These are phyloP conservation scores for Dunckerocampus dactyliophorus DNA, from an alignment of 2,113 vertebrate genomes.

Conservation along the genomic window DNA sequence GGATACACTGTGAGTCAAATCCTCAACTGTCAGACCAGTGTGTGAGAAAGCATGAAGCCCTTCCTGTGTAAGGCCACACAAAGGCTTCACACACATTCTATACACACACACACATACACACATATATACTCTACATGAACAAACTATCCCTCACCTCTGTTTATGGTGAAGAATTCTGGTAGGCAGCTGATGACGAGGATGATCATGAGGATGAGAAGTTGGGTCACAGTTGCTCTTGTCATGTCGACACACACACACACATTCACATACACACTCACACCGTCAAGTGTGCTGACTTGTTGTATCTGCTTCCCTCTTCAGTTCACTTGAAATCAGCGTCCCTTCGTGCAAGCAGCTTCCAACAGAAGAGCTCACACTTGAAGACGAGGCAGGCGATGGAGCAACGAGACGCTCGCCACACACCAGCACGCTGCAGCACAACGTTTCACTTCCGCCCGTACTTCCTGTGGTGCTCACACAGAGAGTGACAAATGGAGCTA, in stretches of 20 bases:
- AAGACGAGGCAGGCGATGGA: background rate
- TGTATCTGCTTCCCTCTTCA: constrained; percentile 19
- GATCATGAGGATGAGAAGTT: constrained; percentile 76
- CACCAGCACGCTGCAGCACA: background rate
- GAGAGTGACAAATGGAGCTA: constrained; percentile 31
- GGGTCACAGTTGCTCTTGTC: constrained; percentile 69
- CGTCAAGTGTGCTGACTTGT: background rate
- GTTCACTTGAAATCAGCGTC: background rate
- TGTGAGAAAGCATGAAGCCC: background rate
- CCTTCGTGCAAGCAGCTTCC: background rate
- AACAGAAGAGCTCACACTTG: constrained; percentile 1
- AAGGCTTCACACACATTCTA: background rate
- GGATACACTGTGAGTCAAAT: background rate
- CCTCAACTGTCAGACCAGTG: background rate
- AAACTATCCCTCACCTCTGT: constrained; percentile 67
- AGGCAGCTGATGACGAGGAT: constrained; percentile 80
- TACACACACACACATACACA: background rate
- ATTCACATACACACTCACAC: background rate
- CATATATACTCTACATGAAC: background rate
- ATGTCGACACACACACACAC: constrained; percentile 56
- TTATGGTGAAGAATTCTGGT: constrained; percentile 81
- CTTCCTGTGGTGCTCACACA: constrained; percentile 64
- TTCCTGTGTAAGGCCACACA: background rate
- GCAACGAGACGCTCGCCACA: background rate
- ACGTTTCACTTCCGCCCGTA: constrained; percentile 54